phyloP scores from a whole-genome alignment of 2,113 vertebrate species.

The Cervus canadensis region DNA sequence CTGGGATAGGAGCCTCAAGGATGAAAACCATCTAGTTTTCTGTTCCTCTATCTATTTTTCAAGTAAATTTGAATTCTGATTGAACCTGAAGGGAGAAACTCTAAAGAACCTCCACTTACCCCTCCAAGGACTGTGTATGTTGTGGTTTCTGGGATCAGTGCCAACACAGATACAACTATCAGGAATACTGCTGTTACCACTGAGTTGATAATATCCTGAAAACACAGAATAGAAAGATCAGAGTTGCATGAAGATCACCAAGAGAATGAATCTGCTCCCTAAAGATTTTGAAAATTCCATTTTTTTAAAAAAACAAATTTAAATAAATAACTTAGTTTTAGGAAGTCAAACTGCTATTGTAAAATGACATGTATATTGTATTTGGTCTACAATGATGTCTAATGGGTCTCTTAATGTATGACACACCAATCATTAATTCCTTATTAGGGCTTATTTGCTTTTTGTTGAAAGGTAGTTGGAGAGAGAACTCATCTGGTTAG shows the following conservation, averaged over 20 bases:
- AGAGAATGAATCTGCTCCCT: background rate
- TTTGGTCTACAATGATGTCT: background rate
- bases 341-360: background rate
- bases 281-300: background rate
- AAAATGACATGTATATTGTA: background rate
- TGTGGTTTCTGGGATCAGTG: slow-evolving; percentile 74
- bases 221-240: slow-evolving; percentile 52
- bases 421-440: background rate
- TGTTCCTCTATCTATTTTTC: background rate
- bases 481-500: background rate
- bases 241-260: background rate
- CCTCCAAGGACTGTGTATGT: slow-evolving; percentile 81
- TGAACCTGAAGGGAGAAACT: background rate
- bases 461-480: background rate
- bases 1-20: background rate
- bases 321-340: background rate
- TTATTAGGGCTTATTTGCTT: background rate
- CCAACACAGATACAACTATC: slow-evolving; percentile 81
- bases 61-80: background rate
- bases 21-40: background rate
- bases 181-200: slow-evolving; percentile 81
- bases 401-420: background rate
- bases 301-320: background rate
- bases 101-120: slow-evolving; percentile 80
- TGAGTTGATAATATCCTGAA: slow-evolving; percentile 89